Conservation (phyloP, 2,888 invertebrate genomes). For the Drosophila paramelanica region DNA sequence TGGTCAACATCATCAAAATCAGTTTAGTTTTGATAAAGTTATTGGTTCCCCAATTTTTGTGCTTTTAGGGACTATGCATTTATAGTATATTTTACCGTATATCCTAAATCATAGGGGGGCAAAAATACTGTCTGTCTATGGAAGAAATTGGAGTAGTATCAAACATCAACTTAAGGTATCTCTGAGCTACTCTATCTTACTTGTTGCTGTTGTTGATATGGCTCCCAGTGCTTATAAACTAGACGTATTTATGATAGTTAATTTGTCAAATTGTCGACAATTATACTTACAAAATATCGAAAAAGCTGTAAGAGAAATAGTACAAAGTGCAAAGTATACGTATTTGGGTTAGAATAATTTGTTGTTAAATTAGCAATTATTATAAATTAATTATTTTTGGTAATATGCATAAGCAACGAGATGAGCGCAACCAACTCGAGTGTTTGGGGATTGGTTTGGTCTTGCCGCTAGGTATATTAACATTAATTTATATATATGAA, state of each 20-base stretch:
- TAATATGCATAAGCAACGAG: slow-evolving; percentile 53
- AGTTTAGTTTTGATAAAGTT: too few relatives aligned
- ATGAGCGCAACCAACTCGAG: slow-evolving; percentile 50
- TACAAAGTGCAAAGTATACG: slow-evolving; percentile 61
- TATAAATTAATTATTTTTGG: slow-evolving; percentile 49
- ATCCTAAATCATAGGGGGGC: too few relatives aligned
- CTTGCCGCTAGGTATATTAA: slow-evolving; percentile 22
- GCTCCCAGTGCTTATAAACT: slow-evolving; percentile 37
- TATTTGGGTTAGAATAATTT: slow-evolving; percentile 54
- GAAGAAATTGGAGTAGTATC: too few relatives aligned
- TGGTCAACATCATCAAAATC: too few relatives aligned
- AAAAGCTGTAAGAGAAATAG: slow-evolving; percentile 17
- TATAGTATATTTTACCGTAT: too few relatives aligned
- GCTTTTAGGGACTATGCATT: too few relatives aligned
- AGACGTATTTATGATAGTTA: slow-evolving; percentile 39
- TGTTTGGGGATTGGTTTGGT: slow-evolving; percentile 35
- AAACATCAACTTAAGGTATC: too few relatives aligned
- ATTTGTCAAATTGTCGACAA: slow-evolving; percentile 62
- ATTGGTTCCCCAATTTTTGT: too few relatives aligned
- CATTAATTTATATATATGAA: not conserved
- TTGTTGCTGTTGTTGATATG: slow-evolving; percentile 13
- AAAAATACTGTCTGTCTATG: too few relatives aligned
- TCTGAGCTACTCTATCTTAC: too few relatives aligned
- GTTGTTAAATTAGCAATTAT: slow-evolving; percentile 81
- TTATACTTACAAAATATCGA: slow-evolving; percentile 34